phyloP scores from a whole-genome alignment of 2,797 vertebrate species.

The Manis pentadactyla region DNA sequence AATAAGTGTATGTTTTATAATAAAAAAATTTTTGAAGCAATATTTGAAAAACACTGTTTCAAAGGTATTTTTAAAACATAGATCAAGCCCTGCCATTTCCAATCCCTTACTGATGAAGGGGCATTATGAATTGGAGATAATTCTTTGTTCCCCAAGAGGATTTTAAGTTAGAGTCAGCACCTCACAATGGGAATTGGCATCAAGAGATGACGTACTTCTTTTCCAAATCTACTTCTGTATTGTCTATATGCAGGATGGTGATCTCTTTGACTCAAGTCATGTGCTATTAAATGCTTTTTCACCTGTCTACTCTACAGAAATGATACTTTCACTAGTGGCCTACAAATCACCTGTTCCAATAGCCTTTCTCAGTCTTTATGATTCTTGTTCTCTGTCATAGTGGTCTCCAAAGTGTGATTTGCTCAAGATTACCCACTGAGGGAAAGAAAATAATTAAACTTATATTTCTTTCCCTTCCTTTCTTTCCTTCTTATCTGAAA shows the following conservation, averaged over 20 bases:
- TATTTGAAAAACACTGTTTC: neutral
- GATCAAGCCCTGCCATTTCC: neutral
- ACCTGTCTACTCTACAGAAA: neutral
- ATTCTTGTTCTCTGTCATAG: neutral
- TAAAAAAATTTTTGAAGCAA: neutral
- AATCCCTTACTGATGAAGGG: neutral
- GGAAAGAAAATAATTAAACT: slow-evolving; percentile 28
- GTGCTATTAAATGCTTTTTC: neutral
- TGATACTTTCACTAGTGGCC: neutral
- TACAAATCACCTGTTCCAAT: neutral
- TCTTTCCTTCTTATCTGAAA: neutral
- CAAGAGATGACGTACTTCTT: slow-evolving; percentile 1
- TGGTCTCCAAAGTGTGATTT: slow-evolving; percentile 19
- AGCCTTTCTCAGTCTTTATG: neutral
- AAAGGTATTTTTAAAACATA: slow-evolving; percentile 19
- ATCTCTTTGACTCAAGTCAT: neutral
- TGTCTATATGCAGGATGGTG: neutral
- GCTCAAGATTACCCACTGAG: neutral
- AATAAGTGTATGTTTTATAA: neutral
- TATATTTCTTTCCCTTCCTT: neutral
- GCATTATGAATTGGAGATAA: neutral
- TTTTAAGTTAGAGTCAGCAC: neutral
- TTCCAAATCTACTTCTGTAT: neutral
- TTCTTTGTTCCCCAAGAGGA: neutral
- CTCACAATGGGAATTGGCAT: neutral